These are phyloP conservation scores for Acanthis flammea DNA, from an alignment of 2,797 vertebrate genomes.

Conservation along the genomic window DNA sequence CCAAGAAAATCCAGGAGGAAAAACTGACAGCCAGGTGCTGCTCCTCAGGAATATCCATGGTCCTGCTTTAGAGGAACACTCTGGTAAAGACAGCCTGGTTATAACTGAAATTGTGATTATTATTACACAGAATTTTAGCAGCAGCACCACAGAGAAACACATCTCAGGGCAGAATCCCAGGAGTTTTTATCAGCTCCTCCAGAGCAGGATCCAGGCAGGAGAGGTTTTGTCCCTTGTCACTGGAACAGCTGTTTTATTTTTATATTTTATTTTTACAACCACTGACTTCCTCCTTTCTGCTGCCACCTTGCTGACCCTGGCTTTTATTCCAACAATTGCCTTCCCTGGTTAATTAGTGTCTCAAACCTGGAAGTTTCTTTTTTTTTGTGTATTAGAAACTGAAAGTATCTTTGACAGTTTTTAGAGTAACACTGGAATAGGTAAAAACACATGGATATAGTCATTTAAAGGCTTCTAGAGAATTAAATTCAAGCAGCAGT, in stretches of 20 bases:
- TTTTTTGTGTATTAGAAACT: not conserved
- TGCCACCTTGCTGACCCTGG: not conserved
- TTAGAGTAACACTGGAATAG: not conserved
- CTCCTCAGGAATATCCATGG: not conserved
- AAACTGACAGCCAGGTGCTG: not conserved
- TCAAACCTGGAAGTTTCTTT: not conserved
- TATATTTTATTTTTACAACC: not conserved
- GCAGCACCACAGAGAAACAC: accelerated
- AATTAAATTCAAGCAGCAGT: not conserved
- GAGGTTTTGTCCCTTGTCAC: not conserved
- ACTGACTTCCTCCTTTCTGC: not conserved
- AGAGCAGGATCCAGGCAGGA: not conserved
- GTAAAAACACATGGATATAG: not conserved
- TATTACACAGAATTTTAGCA: not conserved
- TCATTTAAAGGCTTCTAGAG: not conserved
- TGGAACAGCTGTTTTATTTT: not conserved
- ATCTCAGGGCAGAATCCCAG: not conserved
- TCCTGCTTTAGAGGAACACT: accelerated
- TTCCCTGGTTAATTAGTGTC: not conserved
- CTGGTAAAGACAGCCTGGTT: not conserved
- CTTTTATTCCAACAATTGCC: not conserved
- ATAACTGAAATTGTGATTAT: not conserved
- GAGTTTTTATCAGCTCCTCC: not conserved
- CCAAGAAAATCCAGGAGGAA: not conserved
- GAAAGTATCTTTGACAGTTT: not conserved